Evolutionary conservation across 2,113 vertebrate genomes (phyloP).

Genomic region (Coregonus clupeaformis): DNA sequence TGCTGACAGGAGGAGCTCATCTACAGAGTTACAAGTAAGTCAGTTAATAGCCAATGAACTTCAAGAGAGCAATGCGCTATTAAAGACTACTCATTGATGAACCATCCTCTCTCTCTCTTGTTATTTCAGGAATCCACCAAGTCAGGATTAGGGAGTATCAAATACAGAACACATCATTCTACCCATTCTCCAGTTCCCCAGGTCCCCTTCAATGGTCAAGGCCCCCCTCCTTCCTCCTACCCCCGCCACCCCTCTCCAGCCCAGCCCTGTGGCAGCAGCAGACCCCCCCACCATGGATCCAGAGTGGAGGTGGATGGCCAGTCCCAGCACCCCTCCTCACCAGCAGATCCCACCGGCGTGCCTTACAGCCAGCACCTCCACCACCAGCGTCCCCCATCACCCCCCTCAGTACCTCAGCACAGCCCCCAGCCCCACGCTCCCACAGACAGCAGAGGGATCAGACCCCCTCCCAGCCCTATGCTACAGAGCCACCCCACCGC

Average conservation of each 20-base stretch:
- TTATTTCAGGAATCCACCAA: slow-evolving; percentile 67
- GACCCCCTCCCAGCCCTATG: slow-evolving; percentile 18
- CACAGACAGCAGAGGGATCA: slow-evolving; percentile 38
- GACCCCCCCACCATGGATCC: slow-evolving; percentile 53
- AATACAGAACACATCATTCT: slow-evolving; percentile 31
- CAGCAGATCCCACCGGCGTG: slow-evolving; percentile 89
- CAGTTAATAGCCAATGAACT: too few species aligned
- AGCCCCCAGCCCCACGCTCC: slow-evolving; percentile 34
- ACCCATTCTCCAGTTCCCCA: slow-evolving; percentile 15
- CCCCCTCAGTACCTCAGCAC: slow-evolving; percentile 60
- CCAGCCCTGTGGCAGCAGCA: slow-evolving; percentile 35
- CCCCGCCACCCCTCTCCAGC: slow-evolving; percentile 16
- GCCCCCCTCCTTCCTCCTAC: slow-evolving; percentile 19
- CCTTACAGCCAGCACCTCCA: slow-evolving; percentile 81
- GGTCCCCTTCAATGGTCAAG: slow-evolving; percentile 2
- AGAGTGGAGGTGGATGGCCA: slow-evolving; percentile 66
- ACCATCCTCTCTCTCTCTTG: not conserved
- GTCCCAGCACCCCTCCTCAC: slow-evolving; percentile 73
- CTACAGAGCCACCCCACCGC: slow-evolving; percentile 34
- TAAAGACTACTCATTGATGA: not conserved
- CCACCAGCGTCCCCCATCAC: slow-evolving; percentile 63
- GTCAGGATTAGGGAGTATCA: slow-evolving; percentile 56
- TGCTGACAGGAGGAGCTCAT: slow-evolving; percentile 75
- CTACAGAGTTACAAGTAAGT: slow-evolving; percentile 80
- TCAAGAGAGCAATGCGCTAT: too few species aligned